Conservation (phyloP, 64 coral and sea anemone species). For the Montipora cactus region DNA sequence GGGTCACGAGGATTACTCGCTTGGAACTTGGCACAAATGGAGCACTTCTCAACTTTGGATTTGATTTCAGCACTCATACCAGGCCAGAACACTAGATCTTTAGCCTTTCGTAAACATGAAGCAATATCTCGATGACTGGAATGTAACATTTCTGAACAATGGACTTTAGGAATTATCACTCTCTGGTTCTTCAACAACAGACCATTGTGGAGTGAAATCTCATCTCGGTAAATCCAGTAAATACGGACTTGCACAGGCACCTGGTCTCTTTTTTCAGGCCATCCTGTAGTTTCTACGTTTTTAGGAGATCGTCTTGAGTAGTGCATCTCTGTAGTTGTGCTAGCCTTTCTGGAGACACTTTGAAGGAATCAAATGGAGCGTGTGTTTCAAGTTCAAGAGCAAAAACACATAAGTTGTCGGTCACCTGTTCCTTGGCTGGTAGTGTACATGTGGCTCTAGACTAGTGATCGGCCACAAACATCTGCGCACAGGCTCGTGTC, state of each 20-base stretch:
- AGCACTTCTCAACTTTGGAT: too few relatives aligned
- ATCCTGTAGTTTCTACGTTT: constrained; percentile 14
- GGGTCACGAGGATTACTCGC: background rate
- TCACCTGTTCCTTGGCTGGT: too few relatives aligned
- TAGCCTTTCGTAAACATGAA: constrained; percentile 56
- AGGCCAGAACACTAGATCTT: constrained; percentile 65
- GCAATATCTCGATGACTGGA: constrained; percentile 68
- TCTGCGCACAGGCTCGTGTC: too few relatives aligned
- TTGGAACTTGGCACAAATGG: too few relatives aligned
- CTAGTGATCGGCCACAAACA: too few relatives aligned
- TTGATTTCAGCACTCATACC: constrained; percentile 7
- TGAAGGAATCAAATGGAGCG: too few relatives aligned
- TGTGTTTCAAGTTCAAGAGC: too few relatives aligned
- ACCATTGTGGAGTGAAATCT: constrained; percentile 72
- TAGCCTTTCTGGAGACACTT: too few relatives aligned
- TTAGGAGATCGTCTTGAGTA: too few relatives aligned
- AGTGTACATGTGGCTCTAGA: too few relatives aligned
- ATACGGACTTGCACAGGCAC: background rate
- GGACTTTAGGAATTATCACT: constrained; percentile 70
- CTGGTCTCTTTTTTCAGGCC: constrained; percentile 60
- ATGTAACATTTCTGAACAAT: constrained; percentile 70
- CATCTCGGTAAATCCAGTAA: constrained; percentile 64
- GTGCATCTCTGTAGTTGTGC: too few relatives aligned
- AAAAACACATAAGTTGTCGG: too few relatives aligned
- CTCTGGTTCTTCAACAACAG: constrained; percentile 75